phyloP scores from a whole-genome alignment of 1,140 invertebrate genomes.

The Drosophila mayri region DNA sequence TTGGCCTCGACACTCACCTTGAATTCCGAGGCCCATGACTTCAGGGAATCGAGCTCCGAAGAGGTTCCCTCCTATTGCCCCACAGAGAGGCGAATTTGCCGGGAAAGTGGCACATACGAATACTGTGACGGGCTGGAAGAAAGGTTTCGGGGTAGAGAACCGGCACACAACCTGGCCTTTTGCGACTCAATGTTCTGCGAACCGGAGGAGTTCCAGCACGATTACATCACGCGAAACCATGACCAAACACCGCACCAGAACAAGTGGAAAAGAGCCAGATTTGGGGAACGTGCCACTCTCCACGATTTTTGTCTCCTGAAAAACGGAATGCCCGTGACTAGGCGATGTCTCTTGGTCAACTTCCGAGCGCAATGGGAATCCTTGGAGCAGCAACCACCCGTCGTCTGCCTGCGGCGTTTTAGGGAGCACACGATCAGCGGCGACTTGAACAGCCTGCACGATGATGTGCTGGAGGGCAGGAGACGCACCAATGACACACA shows the following conservation, averaged over 20 bases:
- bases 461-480: conserved; percentile 60
- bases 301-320: conserved; percentile 61
- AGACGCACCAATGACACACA: conserved; percentile 36
- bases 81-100: conserved; percentile 23
- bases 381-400: conserved; percentile 5
- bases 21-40: background rate
- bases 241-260: conserved; percentile 66
- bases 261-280: conserved; percentile 59
- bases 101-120: background rate
- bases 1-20: conserved; percentile 16
- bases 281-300: conserved; percentile 57
- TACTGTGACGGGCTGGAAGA: background rate
- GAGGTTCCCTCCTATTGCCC: conserved; percentile 13
- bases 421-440: conserved; percentile 60
- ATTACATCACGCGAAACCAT: conserved; percentile 57
- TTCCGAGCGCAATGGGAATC: conserved; percentile 58
- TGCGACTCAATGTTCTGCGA: conserved; percentile 52
- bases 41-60: background rate
- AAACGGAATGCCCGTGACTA: conserved; percentile 72
- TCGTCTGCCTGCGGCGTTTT: conserved; percentile 57
- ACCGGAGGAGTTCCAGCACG: conserved; percentile 60
- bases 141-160: background rate
- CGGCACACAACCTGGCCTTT: conserved; percentile 5
- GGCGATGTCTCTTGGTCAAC: conserved; percentile 34
- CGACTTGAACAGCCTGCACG: conserved; percentile 61